Evolutionary conservation across 1,140 invertebrate species (phyloP), one percentile per base, ranked within the genome.

Genomic region (Drosophila sulfurigaster): DNA sequence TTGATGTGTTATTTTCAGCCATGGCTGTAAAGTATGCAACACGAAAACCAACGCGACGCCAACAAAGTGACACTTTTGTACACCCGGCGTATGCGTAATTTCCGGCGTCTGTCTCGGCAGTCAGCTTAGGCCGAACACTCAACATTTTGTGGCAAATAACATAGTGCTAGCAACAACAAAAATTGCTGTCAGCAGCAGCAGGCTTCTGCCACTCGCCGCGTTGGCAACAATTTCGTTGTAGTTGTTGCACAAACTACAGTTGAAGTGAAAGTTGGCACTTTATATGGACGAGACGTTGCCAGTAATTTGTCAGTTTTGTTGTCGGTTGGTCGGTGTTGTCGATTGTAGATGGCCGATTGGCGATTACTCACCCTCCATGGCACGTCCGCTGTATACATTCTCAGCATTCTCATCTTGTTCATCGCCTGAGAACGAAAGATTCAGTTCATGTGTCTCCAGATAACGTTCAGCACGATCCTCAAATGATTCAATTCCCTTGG

Each of bases 381-480:
- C 92, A 65, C 91, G 91, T 65, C 88, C 91, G 41, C 73, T 74
- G 57, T 80, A 92, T 8, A 58, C 86, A 73, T 89, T 89, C 71
- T 92, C 91, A 51, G 82, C 58, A 46, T 90, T 86, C 49, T 91
- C 90, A 64, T 87, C 87, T 52, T 89, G 81, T 56, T 88, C 79
- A 58, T 91, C 91, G 16, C 81, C 78, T 7, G 92, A 86, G 78
- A 93, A 82, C 63, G 87, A 78, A 13, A 93, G 87, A 68, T 91
- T 92, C 65, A 94, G 70, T 71, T 93, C 91, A 58, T 93, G 93
- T 25, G 87, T 92, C 60, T 88, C 75, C 59, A 94, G 78, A 81
- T 93, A 94, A 62, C 92, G 86, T 57, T 91, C 86, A 74, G 92
- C 91, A 77, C 93, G 93, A 68, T 93, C 93, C 58, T 90, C 91